Evolutionary conservation across 2,888 invertebrate species (phyloP), one percentile per base, ranked within the genome.

Genomic region (Cephalotes varians): DNA sequence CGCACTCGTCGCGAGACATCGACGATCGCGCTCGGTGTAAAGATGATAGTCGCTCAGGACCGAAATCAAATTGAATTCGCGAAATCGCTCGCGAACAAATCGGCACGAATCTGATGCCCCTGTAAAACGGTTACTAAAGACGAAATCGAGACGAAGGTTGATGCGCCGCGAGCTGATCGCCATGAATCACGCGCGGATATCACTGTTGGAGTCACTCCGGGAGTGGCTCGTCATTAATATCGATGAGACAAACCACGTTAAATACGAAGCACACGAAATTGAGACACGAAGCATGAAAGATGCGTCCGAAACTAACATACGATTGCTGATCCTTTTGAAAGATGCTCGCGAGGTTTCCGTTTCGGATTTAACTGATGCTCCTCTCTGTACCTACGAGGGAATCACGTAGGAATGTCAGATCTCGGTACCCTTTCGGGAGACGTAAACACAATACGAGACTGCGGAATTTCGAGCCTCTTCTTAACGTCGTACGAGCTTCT

Each of bases 271-370:
- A 10, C 37, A 54, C 71, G 28, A 37, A 47, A 47, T 37, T 49
- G n/a, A 28, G 44, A 15, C 21, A 4, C 44, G 65, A 44, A 47
- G 25, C 12, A 12, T 40, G 31, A n/a, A 21, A 15, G 15, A 72
- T 18, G 18, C 54, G 71, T n/a, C n/a, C 15, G 18, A 47, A 5
- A 47, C 47, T 62, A 62, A 62, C 74, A 18, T 56, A 28, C 72
- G n/a, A 72, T 18, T 28, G 0, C 6, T 25, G 72, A 28, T 47
- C 31, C 5, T 4, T 67, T 28, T 12, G n/a, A 21, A n/a, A 9
- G 28, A 12, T 7, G 2, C n/a, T 34, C 37, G 49, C 49, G 37
- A 25, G 25, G 21, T 28, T 28, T 49, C 1, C 18, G 28, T 21
- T 31, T 9, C 28, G n/a, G 31, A 31, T 47, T 21, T 9, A 47